A percentile compares a stretch with the other conserved stretches of the same genome.
These are phyloP conservation scores for Cercocebus atys DNA, from an alignment of 2,113 vertebrate genomes.

Conservation along the genomic window DNA sequence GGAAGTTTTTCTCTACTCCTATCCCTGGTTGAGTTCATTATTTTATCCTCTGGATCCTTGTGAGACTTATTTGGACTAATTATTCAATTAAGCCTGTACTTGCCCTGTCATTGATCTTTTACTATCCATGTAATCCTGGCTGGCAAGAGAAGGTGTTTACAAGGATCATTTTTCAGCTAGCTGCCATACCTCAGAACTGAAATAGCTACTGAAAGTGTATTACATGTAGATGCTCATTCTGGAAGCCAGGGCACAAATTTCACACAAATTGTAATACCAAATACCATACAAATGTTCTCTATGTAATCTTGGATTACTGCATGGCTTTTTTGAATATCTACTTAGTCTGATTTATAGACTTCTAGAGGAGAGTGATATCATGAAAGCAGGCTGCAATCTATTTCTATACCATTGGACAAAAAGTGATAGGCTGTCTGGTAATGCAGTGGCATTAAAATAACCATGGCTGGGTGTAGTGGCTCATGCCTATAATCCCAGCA, in stretches of 20 bases:
- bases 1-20: neutral
- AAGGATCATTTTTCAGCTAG: neutral
- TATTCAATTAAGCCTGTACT: neutral
- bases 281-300: neutral
- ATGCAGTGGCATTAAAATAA: neutral
- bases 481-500: too few species aligned
- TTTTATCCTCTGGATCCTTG: neutral
- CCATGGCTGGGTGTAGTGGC: too few species aligned
- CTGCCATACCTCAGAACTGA: neutral
- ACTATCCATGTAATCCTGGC: neutral
- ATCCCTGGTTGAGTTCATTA: neutral
- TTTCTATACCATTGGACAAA: neutral
- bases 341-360: neutral
- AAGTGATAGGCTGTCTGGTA: neutral
- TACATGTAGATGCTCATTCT: neutral
- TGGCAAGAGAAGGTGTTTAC: neutral
- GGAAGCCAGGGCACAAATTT: neutral
- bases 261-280: neutral
- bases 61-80: neutral
- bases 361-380: neutral
- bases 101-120: neutral
- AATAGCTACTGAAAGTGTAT: neutral
- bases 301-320: neutral
- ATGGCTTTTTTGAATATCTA: neutral
- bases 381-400: neutral